Evolutionary conservation across 2,888 invertebrate species (phyloP).

Genomic region (Ornithoptera alexandrae): DNA sequence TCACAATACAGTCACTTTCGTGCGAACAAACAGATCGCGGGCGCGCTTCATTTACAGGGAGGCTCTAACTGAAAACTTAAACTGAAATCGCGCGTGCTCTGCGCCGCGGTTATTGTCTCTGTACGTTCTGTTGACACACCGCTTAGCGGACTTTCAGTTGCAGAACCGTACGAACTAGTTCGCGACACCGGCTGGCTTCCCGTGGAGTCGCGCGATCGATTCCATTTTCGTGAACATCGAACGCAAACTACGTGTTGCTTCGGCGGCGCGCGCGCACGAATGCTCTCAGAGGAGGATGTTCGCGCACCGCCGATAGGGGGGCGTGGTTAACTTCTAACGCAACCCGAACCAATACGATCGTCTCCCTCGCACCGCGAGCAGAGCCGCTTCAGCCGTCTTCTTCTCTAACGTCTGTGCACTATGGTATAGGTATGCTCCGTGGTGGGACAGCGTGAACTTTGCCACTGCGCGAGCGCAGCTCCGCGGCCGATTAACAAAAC

Average conservation of each 20-base stretch:
- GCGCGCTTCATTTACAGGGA: slow-evolving; percentile 52
- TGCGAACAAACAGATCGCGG: slow-evolving; percentile 56
- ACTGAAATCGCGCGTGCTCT: slow-evolving; percentile 54
- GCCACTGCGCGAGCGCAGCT: slow-evolving; percentile 62
- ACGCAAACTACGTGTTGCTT: slow-evolving; percentile 59
- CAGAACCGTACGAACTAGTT: slow-evolving; percentile 15
- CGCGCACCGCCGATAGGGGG: slow-evolving; percentile 58
- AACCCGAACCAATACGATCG: slow-evolving; percentile 63
- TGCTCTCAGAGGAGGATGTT: slow-evolving; percentile 72
- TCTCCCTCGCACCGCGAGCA: slow-evolving; percentile 45
- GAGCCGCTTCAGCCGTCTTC: slow-evolving; percentile 39
- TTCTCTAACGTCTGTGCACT: slow-evolving; percentile 69
- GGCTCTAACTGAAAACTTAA: slow-evolving; percentile 65
- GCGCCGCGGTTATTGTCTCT: slow-evolving; percentile 42
- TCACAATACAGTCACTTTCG: slow-evolving; percentile 68
- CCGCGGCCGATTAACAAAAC: slow-evolving; percentile 64
- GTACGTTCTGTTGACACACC: slow-evolving; percentile 29
- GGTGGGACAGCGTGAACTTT: slow-evolving; percentile 76
- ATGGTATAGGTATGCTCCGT: slow-evolving; percentile 51
- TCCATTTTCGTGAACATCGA: slow-evolving; percentile 54
- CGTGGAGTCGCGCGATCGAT: slow-evolving; percentile 56
- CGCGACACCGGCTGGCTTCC: slow-evolving; percentile 34
- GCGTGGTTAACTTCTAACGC: slow-evolving; percentile 76
- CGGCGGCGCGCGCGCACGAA: slow-evolving; percentile 76
- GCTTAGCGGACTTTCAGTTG: slow-evolving; percentile 30